Evolutionary conservation across 2,888 invertebrate genomes (phyloP).

Genomic region (Julus scandinavius): DNA sequence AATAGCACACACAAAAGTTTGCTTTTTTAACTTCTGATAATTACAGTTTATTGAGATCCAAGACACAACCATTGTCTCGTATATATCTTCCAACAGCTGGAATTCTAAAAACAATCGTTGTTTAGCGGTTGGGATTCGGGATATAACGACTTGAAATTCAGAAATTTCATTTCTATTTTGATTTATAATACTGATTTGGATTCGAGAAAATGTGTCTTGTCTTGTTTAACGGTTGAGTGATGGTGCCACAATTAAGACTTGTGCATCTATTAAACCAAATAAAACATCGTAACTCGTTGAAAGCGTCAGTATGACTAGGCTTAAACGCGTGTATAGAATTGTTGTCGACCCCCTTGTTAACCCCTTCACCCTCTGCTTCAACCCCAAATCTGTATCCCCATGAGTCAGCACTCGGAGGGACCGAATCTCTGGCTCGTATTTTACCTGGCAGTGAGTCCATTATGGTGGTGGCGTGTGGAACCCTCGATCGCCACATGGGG

Average conservation of each 20-base stretch:
- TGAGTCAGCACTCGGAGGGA: constrained; percentile 40
- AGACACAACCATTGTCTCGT: no score
- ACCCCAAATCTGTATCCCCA: not conserved
- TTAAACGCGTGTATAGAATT: not conserved
- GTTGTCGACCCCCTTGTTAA: not conserved
- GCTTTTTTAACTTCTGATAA: no score
- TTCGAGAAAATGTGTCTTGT: no score
- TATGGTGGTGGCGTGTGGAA: not conserved
- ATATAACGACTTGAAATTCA: no score
- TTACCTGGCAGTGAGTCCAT: constrained; percentile 35
- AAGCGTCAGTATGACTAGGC: not conserved
- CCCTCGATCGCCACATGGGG: constrained; percentile 32
- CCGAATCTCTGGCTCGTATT: no score
- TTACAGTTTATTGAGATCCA: no score
- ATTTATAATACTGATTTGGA: no score
- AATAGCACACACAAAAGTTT: no score
- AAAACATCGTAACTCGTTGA: not conserved
- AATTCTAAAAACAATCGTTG: no score
- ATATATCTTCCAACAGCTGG: no score
- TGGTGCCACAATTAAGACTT: not conserved
- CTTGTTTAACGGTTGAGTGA: not conserved
- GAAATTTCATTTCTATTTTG: no score
- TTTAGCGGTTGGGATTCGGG: no score
- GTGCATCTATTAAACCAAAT: not conserved
- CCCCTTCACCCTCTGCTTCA: not conserved